Base-by-base conservation (phyloP, 2,797 vertebrate genomes). In the Presbytis comata region DNA sequence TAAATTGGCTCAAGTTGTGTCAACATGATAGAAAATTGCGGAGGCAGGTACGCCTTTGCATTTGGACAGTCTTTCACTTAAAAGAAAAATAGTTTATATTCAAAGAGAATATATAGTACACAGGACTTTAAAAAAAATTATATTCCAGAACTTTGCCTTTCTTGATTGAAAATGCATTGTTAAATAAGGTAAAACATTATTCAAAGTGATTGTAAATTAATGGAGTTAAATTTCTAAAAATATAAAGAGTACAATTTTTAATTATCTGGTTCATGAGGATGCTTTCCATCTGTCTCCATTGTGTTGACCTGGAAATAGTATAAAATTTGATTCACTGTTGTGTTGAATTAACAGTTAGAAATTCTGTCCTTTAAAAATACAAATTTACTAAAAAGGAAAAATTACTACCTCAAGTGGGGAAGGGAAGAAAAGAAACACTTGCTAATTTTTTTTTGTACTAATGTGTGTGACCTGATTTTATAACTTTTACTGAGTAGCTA, bases 381-480 rank as follows among this genome's bases (percentile, higher is more conserved):
- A 61, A 86, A 87, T 61, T 41, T 50, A 91, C 44, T 53, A 8
- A 93, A 86, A 91, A 84, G 75, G 30, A 81, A 36, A 90, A 93
- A 85, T 11, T 16, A 70, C 14, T 59, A 72, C 48, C 16, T 82
- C 41, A 89, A 83, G 8, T 87, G 7, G 14, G 24, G 1, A 93
- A 91, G 19, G 33, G 8, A 75, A 96, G 85, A 70, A 82, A 84
- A 24, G 33, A 5, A 82, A 94, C 61, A 33, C 55, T 96, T 83
- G 39, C 61, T 95, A 93, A 87, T 96, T 67, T 50, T 80, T 72
- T 97, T 96, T 92, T 96, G 39, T 97, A 86, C 70, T 59, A 57
- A 98, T 92, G 79, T 79, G 89, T 28, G 33, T 98, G 96, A 95
- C 91, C 36, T 95, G 74, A 93, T 96, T 98, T 97, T 84, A 74